Evolutionary conservation across 2,113 vertebrate genomes (phyloP).

Genomic region (Macrotus californicus): DNA sequence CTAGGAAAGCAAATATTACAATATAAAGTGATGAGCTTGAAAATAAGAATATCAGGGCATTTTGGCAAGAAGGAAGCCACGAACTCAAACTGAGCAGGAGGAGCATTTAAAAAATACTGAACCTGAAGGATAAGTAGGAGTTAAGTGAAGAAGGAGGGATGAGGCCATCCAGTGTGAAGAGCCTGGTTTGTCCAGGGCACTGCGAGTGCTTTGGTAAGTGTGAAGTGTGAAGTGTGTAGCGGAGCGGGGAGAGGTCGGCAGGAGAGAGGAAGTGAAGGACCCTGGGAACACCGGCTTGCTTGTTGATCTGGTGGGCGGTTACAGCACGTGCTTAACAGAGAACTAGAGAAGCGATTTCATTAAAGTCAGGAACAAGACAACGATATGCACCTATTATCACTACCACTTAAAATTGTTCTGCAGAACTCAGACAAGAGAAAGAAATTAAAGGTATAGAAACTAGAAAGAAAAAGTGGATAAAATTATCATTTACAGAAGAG

Average conservation of each 20-base stretch:
- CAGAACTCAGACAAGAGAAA: constrained; percentile 2
- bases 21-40: neutral
- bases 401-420: constrained; percentile 46
- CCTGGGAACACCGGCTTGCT: neutral
- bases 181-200: neutral
- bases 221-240: neutral
- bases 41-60: neutral
- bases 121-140: neutral
- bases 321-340: constrained; percentile 21
- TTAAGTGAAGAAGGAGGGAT: neutral
- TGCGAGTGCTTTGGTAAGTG: neutral
- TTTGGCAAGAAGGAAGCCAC: neutral
- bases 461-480: neutral
- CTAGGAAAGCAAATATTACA: neutral
- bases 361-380: constrained; percentile 50
- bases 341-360: constrained; percentile 48
- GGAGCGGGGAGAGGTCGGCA: neutral
- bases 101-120: neutral
- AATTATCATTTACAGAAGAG: neutral
- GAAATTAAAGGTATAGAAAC: constrained; percentile 29
- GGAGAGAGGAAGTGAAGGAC: neutral
- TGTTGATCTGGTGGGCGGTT: neutral
- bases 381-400: constrained; percentile 26
- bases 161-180: neutral
- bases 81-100: neutral